These are phyloP conservation scores for Anguilla obscura DNA, from an alignment of 2,797 vertebrate genomes.

Conservation along the genomic window DNA sequence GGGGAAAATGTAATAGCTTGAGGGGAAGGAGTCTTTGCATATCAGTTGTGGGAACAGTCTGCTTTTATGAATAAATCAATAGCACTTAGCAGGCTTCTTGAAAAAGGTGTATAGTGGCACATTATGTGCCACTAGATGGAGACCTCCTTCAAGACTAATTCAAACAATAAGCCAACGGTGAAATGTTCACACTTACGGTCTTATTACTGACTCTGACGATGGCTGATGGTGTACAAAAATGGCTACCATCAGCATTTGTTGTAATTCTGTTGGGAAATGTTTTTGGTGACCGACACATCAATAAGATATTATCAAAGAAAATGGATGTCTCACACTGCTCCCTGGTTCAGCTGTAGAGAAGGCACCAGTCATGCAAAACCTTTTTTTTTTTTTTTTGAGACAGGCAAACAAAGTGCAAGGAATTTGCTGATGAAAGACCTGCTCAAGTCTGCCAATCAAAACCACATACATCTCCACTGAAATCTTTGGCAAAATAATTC, in stretches of 20 bases:
- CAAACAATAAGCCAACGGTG: not conserved
- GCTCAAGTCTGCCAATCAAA: not conserved
- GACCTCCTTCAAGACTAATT: conserved; percentile 12
- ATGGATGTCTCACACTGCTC: not conserved
- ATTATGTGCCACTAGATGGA: conserved; percentile 7
- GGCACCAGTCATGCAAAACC: not conserved
- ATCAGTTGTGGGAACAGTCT: not conserved
- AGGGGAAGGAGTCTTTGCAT: not conserved
- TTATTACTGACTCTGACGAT: not conserved
- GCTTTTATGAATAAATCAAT: not conserved
- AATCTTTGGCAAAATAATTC: not conserved
- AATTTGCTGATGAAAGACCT: not conserved
- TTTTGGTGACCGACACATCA: not conserved
- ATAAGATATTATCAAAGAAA: not conserved
- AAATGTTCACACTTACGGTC: not conserved
- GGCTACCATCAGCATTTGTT: not conserved
- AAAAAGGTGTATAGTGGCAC: not conserved
- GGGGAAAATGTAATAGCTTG: not conserved
- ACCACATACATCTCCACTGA: not conserved
- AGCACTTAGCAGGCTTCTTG: not conserved
- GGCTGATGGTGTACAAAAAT: not conserved
- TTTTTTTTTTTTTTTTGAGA: not conserved
- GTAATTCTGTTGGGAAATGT: not conserved
- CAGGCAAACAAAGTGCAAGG: not conserved
- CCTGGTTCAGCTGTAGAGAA: not conserved